Percentiles rank a stretch among this genome's conserved stretches.
Evolutionary conservation across 37 sponge, comb jelly and placozoan genomes (phyloP).

Genomic region (Ianthella basta): DNA sequence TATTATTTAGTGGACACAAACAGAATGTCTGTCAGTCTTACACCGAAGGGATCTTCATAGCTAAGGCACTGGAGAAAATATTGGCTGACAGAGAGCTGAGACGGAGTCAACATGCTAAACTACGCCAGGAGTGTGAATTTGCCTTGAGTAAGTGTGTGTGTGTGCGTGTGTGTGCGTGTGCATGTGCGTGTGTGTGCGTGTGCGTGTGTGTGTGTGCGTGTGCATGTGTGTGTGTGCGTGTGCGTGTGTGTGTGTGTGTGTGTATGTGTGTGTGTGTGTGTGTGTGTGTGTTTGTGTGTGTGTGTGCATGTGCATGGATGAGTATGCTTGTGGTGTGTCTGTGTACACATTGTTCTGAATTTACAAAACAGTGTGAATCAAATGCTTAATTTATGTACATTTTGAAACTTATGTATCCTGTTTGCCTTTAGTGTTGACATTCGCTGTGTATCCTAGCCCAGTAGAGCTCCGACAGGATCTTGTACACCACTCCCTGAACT

Average conservation of each 20-base stretch:
- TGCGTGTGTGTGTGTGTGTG: not conserved
- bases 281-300: too few species aligned
- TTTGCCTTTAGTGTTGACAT: too few species aligned
- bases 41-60: constrained; percentile 78
- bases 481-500: too few species aligned
- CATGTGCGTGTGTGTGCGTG: constrained; percentile 33
- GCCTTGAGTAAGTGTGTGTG: constrained; percentile 80
- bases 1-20: not conserved
- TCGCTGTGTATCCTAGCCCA: too few species aligned
- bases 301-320: too few species aligned
- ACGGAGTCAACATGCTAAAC: constrained; percentile 68
- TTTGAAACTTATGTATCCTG: too few species aligned
- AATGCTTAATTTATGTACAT: too few species aligned
- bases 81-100: constrained; percentile 76
- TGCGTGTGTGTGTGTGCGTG: constrained; percentile 48
- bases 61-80: constrained; percentile 90
- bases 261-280: too few species aligned
- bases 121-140: constrained; percentile 81
- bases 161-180: constrained; percentile 67
- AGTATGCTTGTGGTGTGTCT: too few species aligned
- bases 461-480: too few species aligned
- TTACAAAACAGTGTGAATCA: too few species aligned
- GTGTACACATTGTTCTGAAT: too few species aligned
- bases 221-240: constrained; percentile 39
- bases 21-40: not conserved